Evolutionary conservation across 1,140 invertebrate genomes (phyloP).

Genomic region (Capitella teleta): DNA sequence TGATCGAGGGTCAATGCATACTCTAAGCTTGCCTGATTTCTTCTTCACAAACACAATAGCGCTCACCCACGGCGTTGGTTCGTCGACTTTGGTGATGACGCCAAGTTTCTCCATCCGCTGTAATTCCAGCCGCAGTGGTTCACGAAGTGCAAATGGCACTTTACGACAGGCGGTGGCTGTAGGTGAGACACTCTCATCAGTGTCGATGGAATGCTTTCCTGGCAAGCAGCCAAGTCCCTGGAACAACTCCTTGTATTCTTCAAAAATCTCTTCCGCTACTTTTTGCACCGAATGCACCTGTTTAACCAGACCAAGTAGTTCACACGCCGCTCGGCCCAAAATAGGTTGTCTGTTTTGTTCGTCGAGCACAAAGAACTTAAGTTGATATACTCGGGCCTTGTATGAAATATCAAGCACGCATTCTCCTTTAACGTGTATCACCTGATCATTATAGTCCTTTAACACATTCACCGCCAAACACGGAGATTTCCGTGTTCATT

Average conservation of each 20-base stretch:
- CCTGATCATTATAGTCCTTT: too few relatives aligned
- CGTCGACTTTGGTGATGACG: conserved; percentile 25
- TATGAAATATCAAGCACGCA: too few relatives aligned
- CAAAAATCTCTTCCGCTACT: too few relatives aligned
- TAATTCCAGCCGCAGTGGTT: conserved; percentile 13
- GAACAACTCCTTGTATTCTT: background rate
- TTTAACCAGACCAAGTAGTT: too few relatives aligned
- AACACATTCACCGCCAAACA: too few relatives aligned
- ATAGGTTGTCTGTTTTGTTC: too few relatives aligned
- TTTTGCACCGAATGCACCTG: too few relatives aligned
- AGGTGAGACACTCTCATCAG: conserved; percentile 6
- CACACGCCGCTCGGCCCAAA: too few relatives aligned
- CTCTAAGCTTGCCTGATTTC: conserved; percentile 11
- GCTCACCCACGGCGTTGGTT: conserved; percentile 20
- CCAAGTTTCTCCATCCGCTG: conserved; percentile 13
- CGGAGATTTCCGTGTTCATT: too few relatives aligned
- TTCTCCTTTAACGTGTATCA: too few relatives aligned
- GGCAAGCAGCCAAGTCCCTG: conserved; percentile 9
- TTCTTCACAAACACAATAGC: conserved; percentile 15
- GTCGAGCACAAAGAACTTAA: too few relatives aligned
- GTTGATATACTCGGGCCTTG: too few relatives aligned
- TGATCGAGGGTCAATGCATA: conserved; percentile 17
- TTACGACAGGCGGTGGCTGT: conserved; percentile 6
- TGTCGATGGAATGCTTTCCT: conserved; percentile 7
- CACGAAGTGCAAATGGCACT: conserved; percentile 9